Conservation (phyloP, 2,888 invertebrate genomes). For the Clunio marinus region DNA sequence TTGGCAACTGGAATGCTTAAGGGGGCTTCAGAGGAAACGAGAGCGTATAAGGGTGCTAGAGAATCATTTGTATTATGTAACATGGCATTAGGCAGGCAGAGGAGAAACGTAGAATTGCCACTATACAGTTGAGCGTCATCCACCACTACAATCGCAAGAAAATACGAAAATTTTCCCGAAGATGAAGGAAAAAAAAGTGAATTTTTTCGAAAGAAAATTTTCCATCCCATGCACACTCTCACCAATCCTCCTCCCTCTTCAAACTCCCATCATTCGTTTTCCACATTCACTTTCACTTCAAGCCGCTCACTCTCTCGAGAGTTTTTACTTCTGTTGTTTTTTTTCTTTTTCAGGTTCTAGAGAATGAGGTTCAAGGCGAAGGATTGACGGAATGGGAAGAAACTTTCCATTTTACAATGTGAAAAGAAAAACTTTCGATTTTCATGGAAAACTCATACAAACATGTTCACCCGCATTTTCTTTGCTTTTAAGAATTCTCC, state of each 20-base stretch:
- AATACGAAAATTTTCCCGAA: constrained; percentile 8
- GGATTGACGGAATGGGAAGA: constrained; percentile 13
- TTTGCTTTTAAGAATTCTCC: constrained; percentile 8
- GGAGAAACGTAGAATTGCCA: not conserved
- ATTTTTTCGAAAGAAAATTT: constrained; percentile 29
- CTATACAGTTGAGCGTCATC: constrained; percentile 17
- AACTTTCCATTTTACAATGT: constrained; percentile 29
- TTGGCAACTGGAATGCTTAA: not conserved
- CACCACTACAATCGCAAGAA: constrained; percentile 17
- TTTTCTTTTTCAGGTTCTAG: not conserved
- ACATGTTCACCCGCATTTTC: constrained; percentile 25
- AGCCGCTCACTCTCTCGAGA: constrained; percentile 14
- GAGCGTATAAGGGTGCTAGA: constrained; percentile 23
- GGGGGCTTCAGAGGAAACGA: not conserved
- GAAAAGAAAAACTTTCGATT: constrained; percentile 33
- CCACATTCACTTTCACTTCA: constrained; percentile 29
- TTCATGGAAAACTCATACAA: constrained; percentile 16
- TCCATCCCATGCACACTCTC: constrained; percentile 2
- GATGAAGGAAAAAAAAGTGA: constrained; percentile 29
- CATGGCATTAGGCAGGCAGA: constrained; percentile 3
- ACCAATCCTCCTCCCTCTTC: not conserved
- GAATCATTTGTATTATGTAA: constrained; percentile 21
- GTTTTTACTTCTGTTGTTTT: not conserved
- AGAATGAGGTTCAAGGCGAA: constrained; percentile 28
- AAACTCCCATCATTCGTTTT: not conserved